Conservation (phyloP, 1,140 invertebrate genomes). For the Charaxes varanes region DNA sequence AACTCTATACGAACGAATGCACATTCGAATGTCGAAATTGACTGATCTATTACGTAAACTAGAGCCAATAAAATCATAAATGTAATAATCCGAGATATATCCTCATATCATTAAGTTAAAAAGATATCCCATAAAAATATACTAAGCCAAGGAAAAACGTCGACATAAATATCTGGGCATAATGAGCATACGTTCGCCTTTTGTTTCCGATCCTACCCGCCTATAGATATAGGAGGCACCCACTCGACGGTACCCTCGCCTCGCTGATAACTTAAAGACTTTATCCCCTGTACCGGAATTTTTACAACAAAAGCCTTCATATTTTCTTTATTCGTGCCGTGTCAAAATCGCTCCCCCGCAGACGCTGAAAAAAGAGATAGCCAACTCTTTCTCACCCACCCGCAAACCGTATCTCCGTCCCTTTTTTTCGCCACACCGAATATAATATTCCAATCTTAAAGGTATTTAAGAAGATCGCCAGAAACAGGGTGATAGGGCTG, state of each 20-base stretch:
- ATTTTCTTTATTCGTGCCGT: constrained; percentile 73
- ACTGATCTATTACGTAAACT: too few species aligned
- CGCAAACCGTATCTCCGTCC: constrained; percentile 39
- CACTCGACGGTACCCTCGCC: constrained; percentile 47
- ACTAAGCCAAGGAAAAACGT: too few species aligned
- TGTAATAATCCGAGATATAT: too few species aligned
- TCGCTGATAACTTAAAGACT: constrained; percentile 71
- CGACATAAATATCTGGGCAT: too few species aligned
- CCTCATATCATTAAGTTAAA: too few species aligned
- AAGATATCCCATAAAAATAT: too few species aligned
- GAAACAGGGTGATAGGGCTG: constrained; percentile 58
- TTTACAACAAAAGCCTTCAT: constrained; percentile 72
- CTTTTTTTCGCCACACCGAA: constrained; percentile 38
- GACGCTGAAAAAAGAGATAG: constrained; percentile 56
- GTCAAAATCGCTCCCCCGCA: constrained; percentile 63
- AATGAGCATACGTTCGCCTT: too few species aligned
- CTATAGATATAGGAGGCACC: constrained; percentile 33
- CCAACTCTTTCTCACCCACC: constrained; percentile 65
- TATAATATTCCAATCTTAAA: constrained; percentile 59
- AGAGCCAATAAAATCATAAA: too few species aligned
- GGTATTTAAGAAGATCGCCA: constrained; percentile 61
- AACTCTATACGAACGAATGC: too few species aligned
- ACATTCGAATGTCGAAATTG: too few species aligned
- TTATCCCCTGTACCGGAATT: constrained; percentile 71
- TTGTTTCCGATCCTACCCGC: constrained; percentile 28